Base-by-base conservation (phyloP, 2,113 vertebrate genomes). In the Dipodomys stephensi region DNA sequence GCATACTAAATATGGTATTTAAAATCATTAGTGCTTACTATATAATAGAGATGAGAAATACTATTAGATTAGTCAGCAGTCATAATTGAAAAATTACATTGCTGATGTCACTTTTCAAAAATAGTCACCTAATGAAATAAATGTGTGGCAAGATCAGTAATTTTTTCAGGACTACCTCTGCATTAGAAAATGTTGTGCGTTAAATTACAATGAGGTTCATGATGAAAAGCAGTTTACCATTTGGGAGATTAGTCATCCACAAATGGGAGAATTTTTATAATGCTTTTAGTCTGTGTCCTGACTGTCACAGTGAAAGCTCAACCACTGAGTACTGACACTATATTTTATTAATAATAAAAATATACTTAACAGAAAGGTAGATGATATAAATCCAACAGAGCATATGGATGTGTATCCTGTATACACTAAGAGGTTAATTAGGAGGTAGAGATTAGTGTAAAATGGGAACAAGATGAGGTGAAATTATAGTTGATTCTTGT, bases 51-150 rank as follows among this genome's bases (percentile, higher is more conserved):
- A 77, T 93, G 73, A 87, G 30, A 90, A 81, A 84, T 67, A 65
- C 35, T 68, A 44, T 77, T 28, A 69, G 71, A 79, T 86, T 94
- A 73, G 39, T 68, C 71, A 64, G 57, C 90, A 78, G 30, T 3
- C 25, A 35, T 35, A 72, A 71, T 80, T 60, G 64, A 96, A 97
- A 79, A 88, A 83, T 69, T 96, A 88, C 57, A 71, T 89, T 74
- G 46, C 69, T 86, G 44, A 84, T 81, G 15, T 86, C 28, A 71
- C 76, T 93, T 87, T 83, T 78, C 82, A 89, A 92, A 94, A 77
- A 19, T n/a, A 74, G 23, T 74, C 16, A 65, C 46, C 15, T 68
- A 78, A 93, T 82, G 57, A 83, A 93, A 87, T 90, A 4, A 93
- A 87, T 90, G 4, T 90, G 62, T 90, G 44, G 87, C 57, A 94